Conservation (phyloP, 2,797 vertebrate species). For the Gephyroberyx darwinii region DNA sequence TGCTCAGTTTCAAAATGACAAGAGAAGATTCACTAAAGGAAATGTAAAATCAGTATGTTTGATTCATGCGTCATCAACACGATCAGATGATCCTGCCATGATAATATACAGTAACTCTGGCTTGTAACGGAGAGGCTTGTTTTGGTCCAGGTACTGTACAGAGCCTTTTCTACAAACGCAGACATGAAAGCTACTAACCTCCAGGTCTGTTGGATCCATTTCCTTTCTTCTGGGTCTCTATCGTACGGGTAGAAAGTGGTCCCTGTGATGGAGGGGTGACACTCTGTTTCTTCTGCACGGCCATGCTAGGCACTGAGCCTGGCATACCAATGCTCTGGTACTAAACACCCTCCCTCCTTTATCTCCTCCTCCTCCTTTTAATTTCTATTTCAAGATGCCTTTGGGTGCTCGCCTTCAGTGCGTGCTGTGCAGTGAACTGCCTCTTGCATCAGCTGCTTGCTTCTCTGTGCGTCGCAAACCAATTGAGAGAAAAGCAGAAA, state of each 20-base stretch:
- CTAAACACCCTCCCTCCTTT: conserved; percentile 35
- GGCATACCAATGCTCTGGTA: conserved; percentile 63
- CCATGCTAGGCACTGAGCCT: conserved; percentile 74
- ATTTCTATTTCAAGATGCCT: conserved; percentile 78
- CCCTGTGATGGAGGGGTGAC: conserved; percentile 71
- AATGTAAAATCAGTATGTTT: neutral
- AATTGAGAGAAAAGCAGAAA: conserved; percentile 35
- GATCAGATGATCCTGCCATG: conserved; percentile 26
- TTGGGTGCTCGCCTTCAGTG: conserved; percentile 55
- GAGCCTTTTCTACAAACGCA: neutral
- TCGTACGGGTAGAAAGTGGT: conserved; percentile 59
- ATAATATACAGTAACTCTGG: conserved; percentile 6
- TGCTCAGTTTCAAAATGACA: neutral
- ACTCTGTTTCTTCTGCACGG: conserved; percentile 73
- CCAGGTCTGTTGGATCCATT: conserved; percentile 27
- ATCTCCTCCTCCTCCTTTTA: conserved; percentile 49
- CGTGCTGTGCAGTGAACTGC: conserved; percentile 42
- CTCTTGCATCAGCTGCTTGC: conserved; percentile 71
- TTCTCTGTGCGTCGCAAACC: conserved; percentile 63
- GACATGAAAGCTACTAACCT: conserved; percentile 55
- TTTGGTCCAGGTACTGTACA: neutral
- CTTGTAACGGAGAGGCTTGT: conserved; percentile 16
- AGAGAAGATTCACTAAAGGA: conserved; percentile 3
- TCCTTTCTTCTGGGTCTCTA: conserved; percentile 53
- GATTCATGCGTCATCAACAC: conserved; percentile 44